phyloP scores from a whole-genome alignment of 2,113 vertebrate species.

The Callorhinus ursinus region DNA sequence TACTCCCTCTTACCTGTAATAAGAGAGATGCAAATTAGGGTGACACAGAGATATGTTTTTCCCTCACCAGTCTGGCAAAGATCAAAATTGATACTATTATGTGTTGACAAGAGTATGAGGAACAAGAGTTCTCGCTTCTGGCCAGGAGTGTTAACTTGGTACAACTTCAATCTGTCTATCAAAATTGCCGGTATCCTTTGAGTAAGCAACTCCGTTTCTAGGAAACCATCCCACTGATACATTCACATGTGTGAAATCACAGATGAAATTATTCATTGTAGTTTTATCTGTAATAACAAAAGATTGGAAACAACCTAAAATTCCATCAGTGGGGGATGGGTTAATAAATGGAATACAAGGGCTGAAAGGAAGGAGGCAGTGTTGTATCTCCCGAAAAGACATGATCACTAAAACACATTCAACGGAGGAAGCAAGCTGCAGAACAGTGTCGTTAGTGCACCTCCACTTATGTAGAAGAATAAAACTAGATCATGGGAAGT shows the following conservation, averaged over 20 bases:
- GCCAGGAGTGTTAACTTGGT: neutral
- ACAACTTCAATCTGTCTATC: slow-evolving; percentile 23
- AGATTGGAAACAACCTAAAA: slow-evolving; percentile 76
- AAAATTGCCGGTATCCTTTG: slow-evolving; percentile 32
- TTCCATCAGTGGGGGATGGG: slow-evolving; percentile 31
- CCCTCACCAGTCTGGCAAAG: neutral
- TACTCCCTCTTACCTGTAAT: neutral
- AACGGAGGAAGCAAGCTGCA: neutral
- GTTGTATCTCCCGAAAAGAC: neutral
- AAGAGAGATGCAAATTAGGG: slow-evolving; percentile 36
- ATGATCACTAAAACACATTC: neutral
- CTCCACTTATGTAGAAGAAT: neutral
- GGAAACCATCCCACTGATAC: slow-evolving; percentile 37
- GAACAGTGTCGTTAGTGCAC: neutral
- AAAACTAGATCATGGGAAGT: slow-evolving; percentile 10
- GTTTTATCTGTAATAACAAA: slow-evolving; percentile 69
- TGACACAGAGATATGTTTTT: neutral
- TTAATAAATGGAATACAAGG: slow-evolving; percentile 31
- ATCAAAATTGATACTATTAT: neutral
- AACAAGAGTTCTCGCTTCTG: neutral
- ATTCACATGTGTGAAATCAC: slow-evolving; percentile 50
- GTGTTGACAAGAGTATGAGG: neutral
- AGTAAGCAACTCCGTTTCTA: slow-evolving; percentile 65
- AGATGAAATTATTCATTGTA: slow-evolving; percentile 70
- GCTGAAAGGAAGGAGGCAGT: slow-evolving; percentile 30